These are phyloP conservation scores for Tachyglossus aculeatus DNA, from an alignment of 2,797 vertebrate species.

Conservation along the genomic window DNA sequence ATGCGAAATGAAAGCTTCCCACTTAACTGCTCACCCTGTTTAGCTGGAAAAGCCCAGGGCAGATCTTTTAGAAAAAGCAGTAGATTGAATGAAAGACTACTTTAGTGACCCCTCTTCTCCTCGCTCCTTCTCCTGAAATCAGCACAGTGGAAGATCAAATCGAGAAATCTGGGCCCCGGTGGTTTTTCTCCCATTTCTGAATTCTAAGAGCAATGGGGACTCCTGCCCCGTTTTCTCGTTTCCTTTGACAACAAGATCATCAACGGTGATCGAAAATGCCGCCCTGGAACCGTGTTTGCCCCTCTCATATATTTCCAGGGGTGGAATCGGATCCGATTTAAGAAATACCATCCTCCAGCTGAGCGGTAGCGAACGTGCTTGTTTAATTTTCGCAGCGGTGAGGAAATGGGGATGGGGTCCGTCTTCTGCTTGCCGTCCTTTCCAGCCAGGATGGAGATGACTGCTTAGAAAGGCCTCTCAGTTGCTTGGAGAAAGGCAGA, in stretches of 20 bases:
- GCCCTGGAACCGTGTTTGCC: constrained; percentile 13
- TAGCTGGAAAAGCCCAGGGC: not conserved
- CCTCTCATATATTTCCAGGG: constrained; percentile 42
- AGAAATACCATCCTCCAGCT: constrained; percentile 35
- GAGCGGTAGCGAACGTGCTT: too few species aligned
- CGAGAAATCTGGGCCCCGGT: constrained; percentile 46
- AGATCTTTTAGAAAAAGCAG: not conserved
- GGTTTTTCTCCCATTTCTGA: constrained; percentile 43
- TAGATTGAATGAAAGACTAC: constrained; percentile 31
- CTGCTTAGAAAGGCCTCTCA: not conserved
- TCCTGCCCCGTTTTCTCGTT: constrained; percentile 4
- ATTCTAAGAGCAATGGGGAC: constrained; percentile 21
- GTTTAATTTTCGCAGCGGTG: too few species aligned
- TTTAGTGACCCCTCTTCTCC: constrained; percentile 35
- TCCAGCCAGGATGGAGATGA: constrained; percentile 6
- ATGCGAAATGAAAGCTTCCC: not conserved
- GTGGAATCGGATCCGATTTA: constrained; percentile 31
- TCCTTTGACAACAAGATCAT: constrained; percentile 28
- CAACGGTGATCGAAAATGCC: constrained; percentile 12
- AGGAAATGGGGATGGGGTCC: too few species aligned
- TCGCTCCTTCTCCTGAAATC: constrained; percentile 32
- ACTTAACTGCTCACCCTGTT: not conserved
- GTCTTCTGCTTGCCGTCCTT: not conserved
- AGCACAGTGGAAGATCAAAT: constrained; percentile 35
- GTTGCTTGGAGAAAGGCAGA: not conserved